These are phyloP conservation scores for Synodontis membranacea DNA, from an alignment of 2,113 vertebrate species.

Conservation along the genomic window DNA sequence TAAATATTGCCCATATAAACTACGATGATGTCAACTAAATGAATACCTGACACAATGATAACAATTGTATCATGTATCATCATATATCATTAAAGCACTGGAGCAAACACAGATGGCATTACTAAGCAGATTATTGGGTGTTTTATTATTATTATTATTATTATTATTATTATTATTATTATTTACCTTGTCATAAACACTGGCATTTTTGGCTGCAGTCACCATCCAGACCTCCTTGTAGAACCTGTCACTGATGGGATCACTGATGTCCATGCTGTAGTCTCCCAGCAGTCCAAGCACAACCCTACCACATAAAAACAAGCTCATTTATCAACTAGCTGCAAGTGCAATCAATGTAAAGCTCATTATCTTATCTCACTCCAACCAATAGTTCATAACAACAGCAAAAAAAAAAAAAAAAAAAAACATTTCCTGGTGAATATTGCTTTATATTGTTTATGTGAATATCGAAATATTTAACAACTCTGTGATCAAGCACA, in stretches of 20 bases:
- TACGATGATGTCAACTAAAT: neutral
- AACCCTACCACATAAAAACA: slow-evolving; percentile 25
- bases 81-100: neutral
- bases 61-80: neutral
- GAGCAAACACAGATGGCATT: neutral
- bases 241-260: slow-evolving; percentile 57
- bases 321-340: neutral
- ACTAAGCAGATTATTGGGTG: neutral
- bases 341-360: neutral
- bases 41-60: neutral
- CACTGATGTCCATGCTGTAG: slow-evolving; percentile 49
- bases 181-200: slow-evolving; percentile 57
- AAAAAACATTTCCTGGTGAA: neutral
- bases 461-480: neutral
- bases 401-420: too few relatives aligned
- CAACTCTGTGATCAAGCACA: neutral
- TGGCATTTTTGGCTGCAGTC: slow-evolving; percentile 56
- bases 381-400: neutral
- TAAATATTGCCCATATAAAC: neutral
- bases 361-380: neutral
- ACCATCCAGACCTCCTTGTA: slow-evolving; percentile 60
- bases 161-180: too few relatives aligned
- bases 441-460: neutral
- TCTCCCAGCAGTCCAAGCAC: slow-evolving; percentile 50
- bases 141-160: too few relatives aligned